Evolutionary conservation across 2,797 vertebrate species (phyloP).

Genomic region (Glyptemys insculpta): DNA sequence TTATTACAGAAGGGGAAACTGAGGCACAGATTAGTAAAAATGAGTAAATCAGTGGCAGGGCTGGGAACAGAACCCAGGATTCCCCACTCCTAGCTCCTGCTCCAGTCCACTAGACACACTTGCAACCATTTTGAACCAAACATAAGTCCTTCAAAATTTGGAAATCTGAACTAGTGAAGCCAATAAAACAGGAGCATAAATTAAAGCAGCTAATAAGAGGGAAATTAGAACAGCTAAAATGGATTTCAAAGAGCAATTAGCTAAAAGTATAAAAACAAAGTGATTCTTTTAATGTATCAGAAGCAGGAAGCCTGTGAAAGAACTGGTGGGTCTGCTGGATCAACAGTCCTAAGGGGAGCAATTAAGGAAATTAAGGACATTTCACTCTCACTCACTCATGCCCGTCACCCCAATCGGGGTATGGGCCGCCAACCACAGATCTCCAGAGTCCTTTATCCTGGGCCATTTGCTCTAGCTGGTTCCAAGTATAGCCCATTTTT

Average conservation of each 20-base stretch:
- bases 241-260: conserved; percentile 56
- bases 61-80: neutral
- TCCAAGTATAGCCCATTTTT: too few species aligned
- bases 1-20: rapidly evolving
- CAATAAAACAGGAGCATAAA: neutral
- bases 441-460: too few species aligned
- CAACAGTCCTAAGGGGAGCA: neutral
- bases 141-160: neutral
- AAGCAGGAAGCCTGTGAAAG: neutral
- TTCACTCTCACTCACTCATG: too few species aligned
- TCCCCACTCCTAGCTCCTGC: neutral
- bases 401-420: too few species aligned
- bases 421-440: too few species aligned
- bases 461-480: too few species aligned
- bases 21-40: neutral
- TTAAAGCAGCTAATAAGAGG: conserved; percentile 43
- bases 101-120: neutral
- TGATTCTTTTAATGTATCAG: neutral
- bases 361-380: neutral
- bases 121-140: neutral
- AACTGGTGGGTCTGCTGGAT: neutral
- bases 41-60: neutral
- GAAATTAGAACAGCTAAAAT: conserved; percentile 33
- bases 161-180: conserved; percentile 14
- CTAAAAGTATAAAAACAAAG: conserved; percentile 57